Evolutionary conservation across 2,797 vertebrate species (phyloP), one percentile per base, ranked within the genome.

Genomic region (Naso thynnoides): DNA sequence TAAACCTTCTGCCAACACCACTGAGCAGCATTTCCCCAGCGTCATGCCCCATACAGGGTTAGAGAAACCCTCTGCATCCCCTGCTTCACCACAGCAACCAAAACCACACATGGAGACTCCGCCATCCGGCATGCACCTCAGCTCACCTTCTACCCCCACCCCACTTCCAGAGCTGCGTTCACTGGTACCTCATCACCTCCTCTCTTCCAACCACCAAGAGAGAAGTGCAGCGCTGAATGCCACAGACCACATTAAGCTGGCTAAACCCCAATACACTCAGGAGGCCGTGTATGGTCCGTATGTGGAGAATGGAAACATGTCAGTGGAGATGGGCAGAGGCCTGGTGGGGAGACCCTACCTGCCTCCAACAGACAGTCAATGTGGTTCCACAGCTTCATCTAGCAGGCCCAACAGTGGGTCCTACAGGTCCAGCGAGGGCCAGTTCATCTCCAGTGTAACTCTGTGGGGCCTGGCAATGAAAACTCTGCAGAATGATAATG

Each of bases 391-490:
- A 5, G 50, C 95, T 0, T 82, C 90, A 0, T 86, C 94, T 13
- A 66, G 71, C 73, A 94, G 95, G 0, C 23, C 83, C 0, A 49
- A 79, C 0, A 63, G 92, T 7, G 71, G 91, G 0, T 26, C 90
- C 0, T 94, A 94, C 79, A 93, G 96, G 89, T 89, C 77, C 16
- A 89, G 77, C 0, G 97, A 97, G 27, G 96, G 95, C 0, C 96
- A 94, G 1, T 96, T 97, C 49, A 96, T 97, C 88, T 96, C 96
- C 67, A 96, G 96, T 73, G 95, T 98, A 80, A 96, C 96, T 1
- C 92, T 98, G 16, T 98, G 97, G 97, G 97, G 96, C 26, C 88
- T 98, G 49, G 96, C 96, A 0, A 97, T 97, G 96, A 98, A 97
- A 91, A 97, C 97, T 0, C 91, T 98, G 83, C 97, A 98, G 86